Base-by-base conservation (phyloP, 1,140 invertebrate species). In the Coenobita brevimanus region DNA sequence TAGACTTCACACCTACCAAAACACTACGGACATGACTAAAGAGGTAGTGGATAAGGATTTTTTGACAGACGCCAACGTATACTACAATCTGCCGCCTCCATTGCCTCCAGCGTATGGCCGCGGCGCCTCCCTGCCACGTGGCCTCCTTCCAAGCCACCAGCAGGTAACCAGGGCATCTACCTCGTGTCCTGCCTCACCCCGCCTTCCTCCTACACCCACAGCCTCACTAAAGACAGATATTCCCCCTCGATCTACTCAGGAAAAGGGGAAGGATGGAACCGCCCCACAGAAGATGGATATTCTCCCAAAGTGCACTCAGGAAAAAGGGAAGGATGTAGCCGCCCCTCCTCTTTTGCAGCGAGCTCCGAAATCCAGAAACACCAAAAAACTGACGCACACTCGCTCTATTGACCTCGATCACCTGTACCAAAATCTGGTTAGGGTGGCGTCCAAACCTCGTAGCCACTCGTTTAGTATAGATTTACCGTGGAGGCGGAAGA, bases 391-490 rank as follows among this genome's bases (percentile, higher is more conserved):
- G 27, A 57, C 85, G 2, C 85, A 87, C 43, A 87, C 85, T 41
- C 75, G 85, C 21, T 87, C 85, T 64, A 80, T 87, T 64, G 85
- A 87, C 46, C 76, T 87, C 3, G 85, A 87, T 21, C 85, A 87
- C 43, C 62, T 87, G 8, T 87, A 81, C 41, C 85, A 87, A 64
- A 87, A 87, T 43, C 62, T 87, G 0, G 85, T 87, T n/a, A 69
- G 78, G 13, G 85, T 80, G 10, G 76, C 85, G 3, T 36, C 75
- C 27, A 87, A 81, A 57, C 85, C 85, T 33, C 62, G 85, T 1
- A 87, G 85, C 30, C 80, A 87, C 43, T 87, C 85, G 76, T 81
- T 87, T 62, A 87, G 85, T 36, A 82, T 82, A 50, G 80, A 82
- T 33, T 33, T 87, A 2, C 85, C 85, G 4, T 87, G 85, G 85